These are phyloP conservation scores for Crenichthys baileyi DNA, from an alignment of 2,797 vertebrate genomes.

Conservation along the genomic window DNA sequence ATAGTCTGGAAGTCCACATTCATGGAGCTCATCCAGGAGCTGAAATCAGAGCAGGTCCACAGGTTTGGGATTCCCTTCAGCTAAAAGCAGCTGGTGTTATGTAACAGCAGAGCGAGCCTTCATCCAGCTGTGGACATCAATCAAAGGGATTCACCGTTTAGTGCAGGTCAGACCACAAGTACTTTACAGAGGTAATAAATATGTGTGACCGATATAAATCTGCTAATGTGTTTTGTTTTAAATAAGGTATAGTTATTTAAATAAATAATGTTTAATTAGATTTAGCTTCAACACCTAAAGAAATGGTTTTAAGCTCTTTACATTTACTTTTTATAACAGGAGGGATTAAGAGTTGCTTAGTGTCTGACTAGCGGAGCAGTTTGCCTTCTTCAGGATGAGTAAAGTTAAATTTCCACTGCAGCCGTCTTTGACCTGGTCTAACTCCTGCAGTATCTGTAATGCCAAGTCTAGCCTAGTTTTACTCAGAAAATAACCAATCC, in stretches of 20 bases:
- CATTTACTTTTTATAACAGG: background rate
- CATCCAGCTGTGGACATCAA: constrained; percentile 20
- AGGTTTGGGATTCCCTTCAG: constrained; percentile 16
- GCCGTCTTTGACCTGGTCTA: background rate
- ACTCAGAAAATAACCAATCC: too few relatives aligned
- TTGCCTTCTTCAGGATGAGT: background rate
- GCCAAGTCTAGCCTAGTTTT: background rate
- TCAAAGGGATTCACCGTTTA: background rate
- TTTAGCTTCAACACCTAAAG: background rate
- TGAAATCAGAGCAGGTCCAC: background rate
- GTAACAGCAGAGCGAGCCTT: constrained; percentile 7
- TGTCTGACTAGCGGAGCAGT: background rate
- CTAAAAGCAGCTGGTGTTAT: constrained; percentile 22
- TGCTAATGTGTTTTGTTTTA: too few relatives aligned
- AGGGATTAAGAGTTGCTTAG: background rate
- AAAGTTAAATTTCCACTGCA: background rate
- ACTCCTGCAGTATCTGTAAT: background rate
- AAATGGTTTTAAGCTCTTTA: background rate
- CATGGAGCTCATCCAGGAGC: constrained; percentile 4
- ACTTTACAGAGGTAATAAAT: background rate
- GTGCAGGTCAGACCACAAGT: background rate
- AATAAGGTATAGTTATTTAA: background rate
- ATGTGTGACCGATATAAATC: background rate
- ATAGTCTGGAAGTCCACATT: constrained; percentile 8
- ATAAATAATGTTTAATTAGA: background rate